Evolutionary conservation across 2,797 vertebrate genomes (phyloP).

Genomic region (Xyrichtys novacula): DNA sequence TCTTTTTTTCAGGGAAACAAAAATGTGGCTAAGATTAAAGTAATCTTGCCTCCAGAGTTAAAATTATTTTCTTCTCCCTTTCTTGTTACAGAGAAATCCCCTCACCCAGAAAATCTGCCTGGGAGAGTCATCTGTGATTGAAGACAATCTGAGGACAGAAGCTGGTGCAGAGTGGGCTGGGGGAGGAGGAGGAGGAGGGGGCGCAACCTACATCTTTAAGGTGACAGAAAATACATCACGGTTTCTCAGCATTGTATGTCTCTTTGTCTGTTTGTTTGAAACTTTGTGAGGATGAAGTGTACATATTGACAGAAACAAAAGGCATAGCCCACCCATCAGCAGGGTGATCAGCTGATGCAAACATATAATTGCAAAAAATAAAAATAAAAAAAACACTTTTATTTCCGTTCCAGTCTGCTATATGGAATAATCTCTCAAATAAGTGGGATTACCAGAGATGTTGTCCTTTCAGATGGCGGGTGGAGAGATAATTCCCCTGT

Average conservation of each 20-base stretch:
- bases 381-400: conserved; percentile 4
- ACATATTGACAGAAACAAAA: conserved; percentile 12
- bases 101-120: conserved; percentile 90
- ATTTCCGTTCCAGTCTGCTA: not conserved
- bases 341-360: not conserved
- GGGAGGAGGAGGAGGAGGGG: conserved; percentile 93
- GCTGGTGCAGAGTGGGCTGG: conserved; percentile 85
- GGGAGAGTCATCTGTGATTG: conserved; percentile 89
- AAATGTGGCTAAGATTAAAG: conserved; percentile 22
- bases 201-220: conserved; percentile 91
- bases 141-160: conserved; percentile 82
- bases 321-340: conserved; percentile 51
- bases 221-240: conserved; percentile 66
- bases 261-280: not conserved
- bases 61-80: conserved; percentile 13
- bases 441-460: not conserved
- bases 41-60: not conserved
- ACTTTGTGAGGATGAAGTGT: not conserved
- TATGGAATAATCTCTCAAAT: not conserved
- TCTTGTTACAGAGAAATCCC: conserved; percentile 81
- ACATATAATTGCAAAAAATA: conserved; percentile 12
- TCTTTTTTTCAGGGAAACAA: not conserved
- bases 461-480: conserved; percentile 78
- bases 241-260: not conserved
- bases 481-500: conserved; percentile 85